phyloP scores from a whole-genome alignment of 2,113 vertebrate species.

The Notarius quadriscutis region DNA sequence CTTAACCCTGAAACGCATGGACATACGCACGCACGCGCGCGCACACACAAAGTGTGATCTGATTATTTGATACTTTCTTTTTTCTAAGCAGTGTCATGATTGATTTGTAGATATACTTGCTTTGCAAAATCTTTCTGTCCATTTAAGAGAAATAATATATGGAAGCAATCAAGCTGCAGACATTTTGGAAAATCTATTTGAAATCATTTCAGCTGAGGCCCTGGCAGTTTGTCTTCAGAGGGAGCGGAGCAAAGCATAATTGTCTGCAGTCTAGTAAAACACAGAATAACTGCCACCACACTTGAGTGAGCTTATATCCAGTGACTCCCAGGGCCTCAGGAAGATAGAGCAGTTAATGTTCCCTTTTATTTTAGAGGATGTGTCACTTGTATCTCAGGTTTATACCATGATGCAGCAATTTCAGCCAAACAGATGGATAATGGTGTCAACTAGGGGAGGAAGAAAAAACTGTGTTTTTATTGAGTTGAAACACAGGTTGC shows the following conservation, averaged over 20 bases:
- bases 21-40: background rate
- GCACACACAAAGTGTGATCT: slow-evolving; percentile 47
- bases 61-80: slow-evolving; percentile 53
- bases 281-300: slow-evolving; percentile 99
- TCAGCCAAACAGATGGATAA: slow-evolving; percentile 99
- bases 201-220: slow-evolving; percentile 99
- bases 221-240: slow-evolving; percentile 99
- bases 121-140: slow-evolving; percentile 80
- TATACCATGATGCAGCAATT: slow-evolving; percentile 99
- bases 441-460: slow-evolving; percentile 91
- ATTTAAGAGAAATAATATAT: slow-evolving; percentile 99
- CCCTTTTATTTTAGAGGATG: slow-evolving; percentile 99
- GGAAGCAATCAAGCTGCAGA: slow-evolving; percentile 99
- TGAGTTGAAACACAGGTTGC: slow-evolving; percentile 97
- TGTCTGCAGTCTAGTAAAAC: slow-evolving; percentile 99
- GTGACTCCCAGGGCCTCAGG: slow-evolving; percentile 99
- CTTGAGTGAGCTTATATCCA: slow-evolving; percentile 99
- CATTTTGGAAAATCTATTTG: slow-evolving; percentile 99
- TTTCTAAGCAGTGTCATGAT: slow-evolving; percentile 76
- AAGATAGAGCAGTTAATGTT: slow-evolving; percentile 99
- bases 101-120: slow-evolving; percentile 97
- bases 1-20: slow-evolving; percentile 4
- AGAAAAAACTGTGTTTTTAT: slow-evolving; percentile 90
- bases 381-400: slow-evolving; percentile 99
- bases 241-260: slow-evolving; percentile 99